phyloP scores from a whole-genome alignment of 2,113 vertebrate genomes.

The Microtus oregoni region DNA sequence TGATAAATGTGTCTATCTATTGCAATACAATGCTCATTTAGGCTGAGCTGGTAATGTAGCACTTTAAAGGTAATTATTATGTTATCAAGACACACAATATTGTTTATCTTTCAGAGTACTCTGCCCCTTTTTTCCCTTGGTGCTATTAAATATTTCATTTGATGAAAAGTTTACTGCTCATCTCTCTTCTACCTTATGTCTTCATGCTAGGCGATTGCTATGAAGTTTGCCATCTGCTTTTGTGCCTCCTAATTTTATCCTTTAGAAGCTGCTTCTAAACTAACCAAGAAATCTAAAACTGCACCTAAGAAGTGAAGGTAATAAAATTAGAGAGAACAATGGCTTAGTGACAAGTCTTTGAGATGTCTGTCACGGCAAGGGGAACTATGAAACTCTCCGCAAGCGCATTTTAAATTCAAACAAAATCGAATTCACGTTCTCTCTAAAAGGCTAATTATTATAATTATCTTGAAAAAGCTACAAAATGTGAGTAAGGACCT shows the following conservation, averaged over 20 bases:
- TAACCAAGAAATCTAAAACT: background rate
- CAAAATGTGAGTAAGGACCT: background rate
- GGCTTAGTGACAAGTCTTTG: background rate
- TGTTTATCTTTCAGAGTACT: background rate
- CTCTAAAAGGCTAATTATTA: background rate
- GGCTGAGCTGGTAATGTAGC: slow-evolving; percentile 6
- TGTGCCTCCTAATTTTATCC: background rate
- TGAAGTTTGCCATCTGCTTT: background rate
- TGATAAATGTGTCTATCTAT: slow-evolving; percentile 51
- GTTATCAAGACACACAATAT: slow-evolving; percentile 24
- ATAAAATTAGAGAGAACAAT: background rate
- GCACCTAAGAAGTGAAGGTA: background rate
- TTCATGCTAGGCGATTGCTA: background rate
- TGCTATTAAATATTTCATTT: slow-evolving; percentile 30
- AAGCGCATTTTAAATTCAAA: background rate
- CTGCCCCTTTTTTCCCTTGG: background rate
- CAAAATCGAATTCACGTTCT: slow-evolving; percentile 5
- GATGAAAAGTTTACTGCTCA: background rate
- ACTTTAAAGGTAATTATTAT: slow-evolving; percentile 44
- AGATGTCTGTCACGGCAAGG: background rate
- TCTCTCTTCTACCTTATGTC: background rate
- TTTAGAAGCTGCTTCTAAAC: background rate
- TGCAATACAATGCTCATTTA: slow-evolving; percentile 38
- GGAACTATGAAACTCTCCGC: background rate
- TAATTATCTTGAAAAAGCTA: background rate